These are phyloP conservation scores for Bombyx huttoni DNA, from an alignment of 2,888 invertebrate genomes.

Conservation along the genomic window DNA sequence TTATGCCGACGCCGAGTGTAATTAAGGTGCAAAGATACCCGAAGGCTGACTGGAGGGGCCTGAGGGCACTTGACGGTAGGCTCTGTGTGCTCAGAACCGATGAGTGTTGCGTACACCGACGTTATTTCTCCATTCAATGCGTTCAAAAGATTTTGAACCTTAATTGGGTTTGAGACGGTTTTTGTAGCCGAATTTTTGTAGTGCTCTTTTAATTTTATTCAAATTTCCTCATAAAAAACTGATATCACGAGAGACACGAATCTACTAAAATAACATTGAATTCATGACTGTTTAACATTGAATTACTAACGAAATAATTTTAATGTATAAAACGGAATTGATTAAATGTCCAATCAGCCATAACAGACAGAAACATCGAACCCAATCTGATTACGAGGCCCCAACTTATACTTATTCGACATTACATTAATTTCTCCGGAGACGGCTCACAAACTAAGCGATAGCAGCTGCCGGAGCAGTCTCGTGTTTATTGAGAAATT, in stretches of 20 bases:
- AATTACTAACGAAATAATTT: too few species aligned
- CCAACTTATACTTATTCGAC: constrained; percentile 49
- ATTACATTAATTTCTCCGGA: constrained; percentile 68
- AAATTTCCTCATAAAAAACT: too few species aligned
- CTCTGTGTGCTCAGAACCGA: constrained; percentile 50
- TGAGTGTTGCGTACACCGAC: constrained; percentile 58
- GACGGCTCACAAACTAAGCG: constrained; percentile 60
- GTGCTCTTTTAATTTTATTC: not conserved
- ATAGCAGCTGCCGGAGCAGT: constrained; percentile 56
- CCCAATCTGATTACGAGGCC: constrained; percentile 48
- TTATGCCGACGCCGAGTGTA: constrained; percentile 50
- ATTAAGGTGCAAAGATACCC: constrained; percentile 71
- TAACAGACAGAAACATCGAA: constrained; percentile 52
- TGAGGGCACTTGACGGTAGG: constrained; percentile 53
- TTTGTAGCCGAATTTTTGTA: constrained; percentile 12
- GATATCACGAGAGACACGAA: too few species aligned
- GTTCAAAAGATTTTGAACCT: constrained; percentile 60
- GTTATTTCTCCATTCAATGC: constrained; percentile 40
- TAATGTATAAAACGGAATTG: not conserved
- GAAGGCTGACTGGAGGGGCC: constrained; percentile 49
- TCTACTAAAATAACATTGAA: too few species aligned
- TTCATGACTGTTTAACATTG: too few species aligned
- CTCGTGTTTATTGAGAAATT: constrained; percentile 67
- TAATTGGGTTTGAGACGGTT: constrained; percentile 41
- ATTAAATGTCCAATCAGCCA: constrained; percentile 40